These are phyloP conservation scores for Acipenser ruthenus DNA, from an alignment of 2,797 vertebrate species.

Conservation along the genomic window DNA sequence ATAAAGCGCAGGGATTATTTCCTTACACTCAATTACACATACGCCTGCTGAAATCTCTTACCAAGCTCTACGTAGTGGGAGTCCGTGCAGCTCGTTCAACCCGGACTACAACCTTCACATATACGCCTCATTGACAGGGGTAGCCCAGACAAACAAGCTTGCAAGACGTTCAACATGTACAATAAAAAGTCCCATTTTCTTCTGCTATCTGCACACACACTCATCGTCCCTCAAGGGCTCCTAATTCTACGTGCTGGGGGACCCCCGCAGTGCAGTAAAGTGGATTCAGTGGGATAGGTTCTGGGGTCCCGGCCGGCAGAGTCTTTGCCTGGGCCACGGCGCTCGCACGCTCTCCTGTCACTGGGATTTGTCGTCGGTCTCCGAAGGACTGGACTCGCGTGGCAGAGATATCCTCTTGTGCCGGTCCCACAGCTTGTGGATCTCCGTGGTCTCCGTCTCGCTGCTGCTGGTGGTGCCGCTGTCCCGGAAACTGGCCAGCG, in stretches of 20 bases:
- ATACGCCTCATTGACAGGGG: slow-evolving; percentile 6
- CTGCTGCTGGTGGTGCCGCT: slow-evolving; percentile 82
- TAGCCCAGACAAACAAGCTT: slow-evolving; percentile 15
- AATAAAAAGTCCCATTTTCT: background rate
- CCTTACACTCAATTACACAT: too few species aligned
- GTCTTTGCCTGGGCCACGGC: background rate
- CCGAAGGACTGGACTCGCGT: slow-evolving; percentile 65
- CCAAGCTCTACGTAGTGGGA: too few species aligned
- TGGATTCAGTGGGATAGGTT: slow-evolving; percentile 35
- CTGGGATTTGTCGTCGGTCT: slow-evolving; percentile 75
- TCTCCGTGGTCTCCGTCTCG: slow-evolving; percentile 82
- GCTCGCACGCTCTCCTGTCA: slow-evolving; percentile 34
- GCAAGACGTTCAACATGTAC: too few species aligned
- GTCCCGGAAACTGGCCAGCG: slow-evolving; percentile 88
- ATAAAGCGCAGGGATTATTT: too few species aligned
- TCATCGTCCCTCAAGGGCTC: background rate
- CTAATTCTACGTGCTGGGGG: background rate
- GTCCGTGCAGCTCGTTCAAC: too few species aligned
- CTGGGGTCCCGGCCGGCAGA: too few species aligned
- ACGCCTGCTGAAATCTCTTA: too few species aligned
- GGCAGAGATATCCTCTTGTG: slow-evolving; percentile 77
- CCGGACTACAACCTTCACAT: slow-evolving; percentile 16
- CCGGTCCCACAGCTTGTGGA: slow-evolving; percentile 86
- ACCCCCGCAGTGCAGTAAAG: slow-evolving; percentile 23
- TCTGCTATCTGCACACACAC: background rate